Base-by-base conservation (phyloP, 1,140 invertebrate genomes). In the Mya arenaria region DNA sequence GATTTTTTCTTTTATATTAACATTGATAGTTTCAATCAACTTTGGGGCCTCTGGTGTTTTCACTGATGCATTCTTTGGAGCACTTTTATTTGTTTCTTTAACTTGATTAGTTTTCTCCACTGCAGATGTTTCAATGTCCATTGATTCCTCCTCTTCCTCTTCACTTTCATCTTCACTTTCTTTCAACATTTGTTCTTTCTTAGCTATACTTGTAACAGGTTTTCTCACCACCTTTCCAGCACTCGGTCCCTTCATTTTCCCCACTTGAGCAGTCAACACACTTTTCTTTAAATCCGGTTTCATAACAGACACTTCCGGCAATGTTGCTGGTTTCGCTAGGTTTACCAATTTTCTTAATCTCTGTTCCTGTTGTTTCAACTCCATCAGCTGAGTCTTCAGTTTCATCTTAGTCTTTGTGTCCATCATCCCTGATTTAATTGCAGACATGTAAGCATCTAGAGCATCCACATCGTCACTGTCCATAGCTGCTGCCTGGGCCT, bases 291-390 rank as follows among this genome's bases (percentile, higher is more conserved):
- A 37, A 48, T 58, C 69, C 34, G 79, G 6, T 39, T 60, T 58
- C 28, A 34, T 5, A 8, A 6, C 48, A 62, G 63, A 48, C 37
- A 28, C 52, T 30, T 37, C 34, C 6, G 62, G 71, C 13, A 91
- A 19, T 32, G 86, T 68, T 23, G 88, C 89, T 6, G 97, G 97
- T 90, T 95, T 95, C 0, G 96, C 96, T 69, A 98, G 94, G 84
- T 97, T 96, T 0, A 96, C 94, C 23, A 98, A 91, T 77, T 95
- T 95, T 44, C 95, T 92, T 1, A 96, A 89, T 84, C 94, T 95
- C 4, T 92, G 92, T 75, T 97, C 94, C 87, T 98, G 96, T 39
- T 94, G 92, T 87, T 95, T 95, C 1, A 97, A 90, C 75, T 95
- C 95, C 41, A 95, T 93, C 37, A 97, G 93, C 68, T 95, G 94